These are phyloP conservation scores for Triplophysa bombifrons DNA, from an alignment of 2,797 vertebrate species.

Conservation along the genomic window DNA sequence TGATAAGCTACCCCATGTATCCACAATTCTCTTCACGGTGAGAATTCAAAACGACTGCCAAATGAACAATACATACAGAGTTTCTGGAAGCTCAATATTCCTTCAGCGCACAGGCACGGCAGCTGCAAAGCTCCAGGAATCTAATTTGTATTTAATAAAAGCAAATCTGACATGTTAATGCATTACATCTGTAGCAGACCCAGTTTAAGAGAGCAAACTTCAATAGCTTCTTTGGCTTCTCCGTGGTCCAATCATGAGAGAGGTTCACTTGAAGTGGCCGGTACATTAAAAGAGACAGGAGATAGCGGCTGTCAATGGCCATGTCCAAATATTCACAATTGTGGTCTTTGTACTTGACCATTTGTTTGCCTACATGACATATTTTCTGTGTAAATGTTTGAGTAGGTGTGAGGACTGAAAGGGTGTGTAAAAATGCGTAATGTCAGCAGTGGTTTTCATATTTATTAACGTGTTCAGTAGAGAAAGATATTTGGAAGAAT, in stretches of 20 bases:
- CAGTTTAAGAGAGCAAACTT: constrained; percentile 22
- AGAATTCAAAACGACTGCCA: background rate
- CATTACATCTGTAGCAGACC: constrained; percentile 50
- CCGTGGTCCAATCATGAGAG: constrained; percentile 4
- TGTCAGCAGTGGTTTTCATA: too few species aligned
- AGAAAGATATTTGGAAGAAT: too few species aligned
- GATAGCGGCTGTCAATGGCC: constrained; percentile 15
- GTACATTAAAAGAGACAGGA: constrained; percentile 2
- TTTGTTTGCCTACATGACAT: too few species aligned
- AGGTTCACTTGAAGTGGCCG: background rate
- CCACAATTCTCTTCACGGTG: background rate
- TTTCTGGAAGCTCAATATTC: constrained; percentile 42
- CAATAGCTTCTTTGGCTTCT: background rate
- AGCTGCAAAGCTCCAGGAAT: constrained; percentile 50
- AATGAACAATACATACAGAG: constrained; percentile 29
- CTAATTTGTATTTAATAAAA: constrained; percentile 56
- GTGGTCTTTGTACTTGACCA: too few species aligned
- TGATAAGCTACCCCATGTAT: background rate
- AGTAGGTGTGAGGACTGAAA: too few species aligned
- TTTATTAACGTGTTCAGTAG: too few species aligned
- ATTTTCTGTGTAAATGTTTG: too few species aligned
- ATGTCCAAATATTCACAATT: too few species aligned
- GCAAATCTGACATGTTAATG: constrained; percentile 53
- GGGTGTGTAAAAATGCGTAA: too few species aligned
- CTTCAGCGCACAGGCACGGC: constrained; percentile 42